Percentiles rank a stretch among this genome's conserved stretches.
Conservation (phyloP, 2,888 invertebrate species). For the Glyphotaelius pellucidus region DNA sequence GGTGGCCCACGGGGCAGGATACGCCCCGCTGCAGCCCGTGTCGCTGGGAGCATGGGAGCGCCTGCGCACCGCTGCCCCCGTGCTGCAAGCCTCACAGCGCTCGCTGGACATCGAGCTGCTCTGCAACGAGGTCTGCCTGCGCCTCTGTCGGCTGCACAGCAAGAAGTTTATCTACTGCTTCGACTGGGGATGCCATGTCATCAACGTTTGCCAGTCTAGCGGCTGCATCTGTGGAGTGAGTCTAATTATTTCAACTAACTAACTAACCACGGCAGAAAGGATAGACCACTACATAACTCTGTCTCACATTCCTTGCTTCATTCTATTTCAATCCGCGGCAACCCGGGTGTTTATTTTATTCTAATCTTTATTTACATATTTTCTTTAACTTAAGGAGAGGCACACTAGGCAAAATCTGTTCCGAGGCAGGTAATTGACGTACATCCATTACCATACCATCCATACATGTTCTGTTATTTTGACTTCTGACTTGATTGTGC, state of each 20-base stretch:
- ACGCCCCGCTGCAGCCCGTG: constrained; percentile 82
- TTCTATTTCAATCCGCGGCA: too few species aligned
- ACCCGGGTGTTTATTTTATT: too few species aligned
- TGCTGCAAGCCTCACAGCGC: constrained; percentile 73
- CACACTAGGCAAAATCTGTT: too few species aligned
- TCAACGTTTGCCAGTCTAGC: constrained; percentile 76
- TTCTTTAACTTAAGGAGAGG: too few species aligned
- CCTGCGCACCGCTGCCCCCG: constrained; percentile 68
- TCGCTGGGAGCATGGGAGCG: constrained; percentile 75
- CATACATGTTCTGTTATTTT: too few species aligned
- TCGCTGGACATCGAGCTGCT: constrained; percentile 75
- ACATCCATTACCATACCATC: too few species aligned
- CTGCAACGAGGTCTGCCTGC: constrained; percentile 76
- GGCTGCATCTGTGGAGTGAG: constrained; percentile 76
- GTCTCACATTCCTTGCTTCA: too few species aligned
- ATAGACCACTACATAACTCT: too few species aligned
- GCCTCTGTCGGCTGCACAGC: constrained; percentile 73
- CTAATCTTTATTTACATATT: too few species aligned
- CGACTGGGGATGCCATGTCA: constrained; percentile 77
- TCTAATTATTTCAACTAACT: constrained; percentile 19
- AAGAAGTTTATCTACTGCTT: constrained; percentile 77
- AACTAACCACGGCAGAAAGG: neutral
- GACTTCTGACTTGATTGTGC: too few species aligned
- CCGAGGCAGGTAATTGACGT: too few species aligned
- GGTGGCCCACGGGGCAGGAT: constrained; percentile 84